A percentile compares a stretch with the other conserved stretches of the same genome.
These are phyloP conservation scores for Gallirallus australis DNA, from an alignment of 2,797 vertebrate genomes.

Conservation along the genomic window DNA sequence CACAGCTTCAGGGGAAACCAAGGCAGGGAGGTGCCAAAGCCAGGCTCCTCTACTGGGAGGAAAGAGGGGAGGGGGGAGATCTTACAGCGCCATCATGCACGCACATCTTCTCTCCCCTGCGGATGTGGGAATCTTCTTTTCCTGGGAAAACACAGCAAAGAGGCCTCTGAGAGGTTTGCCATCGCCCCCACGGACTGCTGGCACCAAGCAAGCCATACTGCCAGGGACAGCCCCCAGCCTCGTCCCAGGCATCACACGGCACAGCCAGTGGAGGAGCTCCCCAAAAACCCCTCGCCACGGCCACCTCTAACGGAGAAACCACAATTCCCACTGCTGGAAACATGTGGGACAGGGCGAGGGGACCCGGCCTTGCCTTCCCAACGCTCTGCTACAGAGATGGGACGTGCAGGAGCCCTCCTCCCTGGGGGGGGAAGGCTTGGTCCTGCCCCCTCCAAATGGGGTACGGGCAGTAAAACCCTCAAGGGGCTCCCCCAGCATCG, in stretches of 20 bases:
- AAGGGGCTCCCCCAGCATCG: background rate
- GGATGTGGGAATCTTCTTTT: background rate
- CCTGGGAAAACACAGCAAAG: conserved; percentile 36
- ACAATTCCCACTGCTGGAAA: background rate
- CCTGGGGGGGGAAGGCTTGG: accelerated
- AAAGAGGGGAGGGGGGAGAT: background rate
- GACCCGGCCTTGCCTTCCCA: background rate
- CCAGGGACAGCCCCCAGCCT: background rate
- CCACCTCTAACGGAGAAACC: background rate
- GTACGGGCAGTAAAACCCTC: background rate
- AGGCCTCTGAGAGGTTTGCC: background rate
- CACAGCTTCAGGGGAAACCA: background rate
- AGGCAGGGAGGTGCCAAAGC: background rate
- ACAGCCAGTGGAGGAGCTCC: background rate
- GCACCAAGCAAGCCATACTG: accelerated
- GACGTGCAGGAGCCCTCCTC: background rate
- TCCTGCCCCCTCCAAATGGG: background rate
- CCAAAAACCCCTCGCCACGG: accelerated
- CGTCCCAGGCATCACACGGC: background rate
- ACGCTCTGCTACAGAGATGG: background rate
- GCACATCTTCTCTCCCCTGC: background rate
- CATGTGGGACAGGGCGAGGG: background rate
- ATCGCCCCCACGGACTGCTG: background rate
- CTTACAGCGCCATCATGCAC: background rate
- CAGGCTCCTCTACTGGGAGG: background rate